Evolutionary conservation across 2,797 vertebrate genomes (phyloP).

Genomic region (Sebastes kiyomatsui): DNA sequence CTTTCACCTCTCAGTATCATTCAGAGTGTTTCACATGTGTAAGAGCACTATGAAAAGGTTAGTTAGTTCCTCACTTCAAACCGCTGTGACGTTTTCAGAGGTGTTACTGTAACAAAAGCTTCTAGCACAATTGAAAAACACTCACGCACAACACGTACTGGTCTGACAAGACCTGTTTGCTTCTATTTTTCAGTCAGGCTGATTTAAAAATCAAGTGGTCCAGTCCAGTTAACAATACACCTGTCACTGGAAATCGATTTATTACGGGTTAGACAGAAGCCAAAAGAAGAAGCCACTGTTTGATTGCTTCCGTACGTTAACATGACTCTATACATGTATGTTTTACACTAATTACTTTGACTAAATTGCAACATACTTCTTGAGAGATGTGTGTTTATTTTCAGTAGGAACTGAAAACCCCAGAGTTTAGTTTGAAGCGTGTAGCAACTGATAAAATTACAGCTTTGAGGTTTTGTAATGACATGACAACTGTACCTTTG

Average conservation of each 20-base stretch:
- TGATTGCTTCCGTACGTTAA: not conserved
- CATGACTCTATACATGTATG: not conserved
- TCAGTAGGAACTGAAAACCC: not conserved
- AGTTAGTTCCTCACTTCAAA: conserved; percentile 26
- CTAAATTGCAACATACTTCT: not conserved
- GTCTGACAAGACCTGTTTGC: not conserved
- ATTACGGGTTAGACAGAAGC: not conserved
- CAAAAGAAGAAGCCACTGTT: not conserved
- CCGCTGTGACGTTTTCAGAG: not conserved
- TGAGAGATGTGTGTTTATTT: not conserved
- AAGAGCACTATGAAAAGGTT: not conserved
- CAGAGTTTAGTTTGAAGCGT: not conserved
- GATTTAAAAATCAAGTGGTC: not conserved
- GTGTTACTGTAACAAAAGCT: not conserved
- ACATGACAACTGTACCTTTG: not conserved
- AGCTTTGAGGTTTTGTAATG: not conserved
- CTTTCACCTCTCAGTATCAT: not conserved
- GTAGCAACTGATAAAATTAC: not conserved
- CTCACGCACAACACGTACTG: not conserved
- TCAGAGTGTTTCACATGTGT: not conserved
- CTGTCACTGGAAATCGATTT: not conserved
- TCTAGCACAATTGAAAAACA: not conserved
- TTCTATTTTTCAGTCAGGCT: not conserved
- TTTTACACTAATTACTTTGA: not conserved
- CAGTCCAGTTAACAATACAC: not conserved